phyloP scores from a whole-genome alignment of 2,888 invertebrate genomes.

The Blomia tropicalis region DNA sequence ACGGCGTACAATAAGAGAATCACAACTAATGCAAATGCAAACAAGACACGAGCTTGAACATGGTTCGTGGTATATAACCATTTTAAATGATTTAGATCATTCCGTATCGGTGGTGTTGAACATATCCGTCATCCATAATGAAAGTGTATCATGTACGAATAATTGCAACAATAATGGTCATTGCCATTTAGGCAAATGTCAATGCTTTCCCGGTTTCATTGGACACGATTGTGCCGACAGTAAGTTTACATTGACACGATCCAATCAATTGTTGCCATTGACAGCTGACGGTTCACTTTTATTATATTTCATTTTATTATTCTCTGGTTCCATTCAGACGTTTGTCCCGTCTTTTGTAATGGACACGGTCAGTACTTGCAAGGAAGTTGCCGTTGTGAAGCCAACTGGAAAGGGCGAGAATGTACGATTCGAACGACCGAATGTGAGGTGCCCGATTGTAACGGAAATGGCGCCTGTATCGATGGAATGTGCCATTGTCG shows the following conservation, averaged over 20 bases:
- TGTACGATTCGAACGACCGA: slow-evolving; percentile 86
- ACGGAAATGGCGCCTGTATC: slow-evolving; percentile 85
- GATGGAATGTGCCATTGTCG: slow-evolving; percentile 89
- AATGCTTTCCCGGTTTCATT: slow-evolving; percentile 88
- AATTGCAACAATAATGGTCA: slow-evolving; percentile 93
- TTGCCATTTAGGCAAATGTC: slow-evolving; percentile 77
- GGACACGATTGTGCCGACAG: slow-evolving; percentile 93
- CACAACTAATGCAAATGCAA: slow-evolving; percentile 39
- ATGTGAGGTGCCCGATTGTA: slow-evolving; percentile 86
- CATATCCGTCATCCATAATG: not conserved
- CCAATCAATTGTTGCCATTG: not conserved
- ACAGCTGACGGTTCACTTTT: not conserved
- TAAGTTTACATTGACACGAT: slow-evolving; percentile 43
- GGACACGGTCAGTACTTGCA: slow-evolving; percentile 91
- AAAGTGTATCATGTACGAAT: slow-evolving; percentile 53
- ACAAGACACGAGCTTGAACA: slow-evolving; percentile 87
- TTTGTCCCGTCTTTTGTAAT: slow-evolving; percentile 89
- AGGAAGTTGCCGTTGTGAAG: slow-evolving; percentile 90
- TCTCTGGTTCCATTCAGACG: slow-evolving; percentile 52
- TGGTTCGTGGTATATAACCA: slow-evolving; percentile 86
- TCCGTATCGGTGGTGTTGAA: slow-evolving; percentile 26
- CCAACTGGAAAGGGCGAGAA: slow-evolving; percentile 95
- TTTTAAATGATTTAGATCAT: slow-evolving; percentile 60
- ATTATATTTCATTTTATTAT: not conserved
- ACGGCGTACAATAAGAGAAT: slow-evolving; percentile 3